phyloP scores from a whole-genome alignment of 2,888 invertebrate genomes.

The Lutraria lutraria region DNA sequence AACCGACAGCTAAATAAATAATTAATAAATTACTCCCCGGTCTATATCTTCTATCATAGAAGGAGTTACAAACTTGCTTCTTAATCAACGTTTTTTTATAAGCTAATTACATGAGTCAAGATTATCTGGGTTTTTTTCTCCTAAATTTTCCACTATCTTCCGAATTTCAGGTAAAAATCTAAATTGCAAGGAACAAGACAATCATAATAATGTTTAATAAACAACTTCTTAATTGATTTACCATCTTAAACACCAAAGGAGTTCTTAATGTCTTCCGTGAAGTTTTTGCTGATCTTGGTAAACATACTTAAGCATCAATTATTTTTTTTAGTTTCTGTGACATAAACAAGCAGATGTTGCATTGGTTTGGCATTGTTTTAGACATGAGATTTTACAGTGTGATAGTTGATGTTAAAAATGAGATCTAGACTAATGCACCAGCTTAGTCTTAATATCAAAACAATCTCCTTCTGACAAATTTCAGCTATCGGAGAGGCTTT shows the following conservation, averaged over 20 bases:
- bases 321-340: background rate
- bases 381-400: background rate
- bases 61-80: background rate
- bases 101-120: background rate
- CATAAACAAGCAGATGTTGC: background rate
- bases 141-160: background rate
- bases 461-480: background rate
- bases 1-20: background rate
- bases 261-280: background rate
- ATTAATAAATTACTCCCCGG: background rate
- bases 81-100: slow-evolving; percentile 6
- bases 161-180: slow-evolving; percentile 2
- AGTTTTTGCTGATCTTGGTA: background rate
- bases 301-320: background rate
- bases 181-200: background rate
- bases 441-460: background rate
- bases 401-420: background rate
- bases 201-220: slow-evolving; percentile 16
- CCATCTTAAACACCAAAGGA: background rate
- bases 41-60: background rate
- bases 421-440: background rate
- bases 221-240: slow-evolving; percentile 5
- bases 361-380: background rate
- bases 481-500: background rate
- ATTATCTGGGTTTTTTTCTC: background rate